Evolutionary conservation across 2,888 invertebrate genomes (phyloP).

Genomic region (Cremastobaeus sp.): DNA sequence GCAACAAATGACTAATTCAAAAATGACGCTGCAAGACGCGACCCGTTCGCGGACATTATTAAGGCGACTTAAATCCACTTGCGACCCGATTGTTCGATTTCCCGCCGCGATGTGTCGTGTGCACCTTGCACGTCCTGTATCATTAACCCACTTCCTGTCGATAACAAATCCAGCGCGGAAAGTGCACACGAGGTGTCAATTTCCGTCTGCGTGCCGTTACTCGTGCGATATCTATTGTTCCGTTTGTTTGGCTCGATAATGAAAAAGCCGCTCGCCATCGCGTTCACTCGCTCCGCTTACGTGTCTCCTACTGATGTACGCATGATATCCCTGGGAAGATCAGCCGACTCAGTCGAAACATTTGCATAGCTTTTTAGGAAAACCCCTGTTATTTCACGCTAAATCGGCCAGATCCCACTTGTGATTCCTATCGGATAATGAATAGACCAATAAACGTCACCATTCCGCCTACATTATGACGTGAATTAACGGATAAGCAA

Average conservation of each 20-base stretch:
- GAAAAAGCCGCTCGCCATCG: conserved; percentile 25
- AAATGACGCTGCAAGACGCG: conserved; percentile 18
- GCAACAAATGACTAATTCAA: conserved; percentile 30
- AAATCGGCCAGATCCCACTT: background rate
- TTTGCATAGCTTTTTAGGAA: background rate
- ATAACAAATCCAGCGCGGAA: conserved; percentile 60
- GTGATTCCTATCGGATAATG: background rate
- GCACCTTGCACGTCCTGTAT: conserved; percentile 32
- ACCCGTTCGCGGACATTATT: background rate
- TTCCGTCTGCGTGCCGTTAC: conserved; percentile 35
- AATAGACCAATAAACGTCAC: background rate
- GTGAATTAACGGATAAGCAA: too few relatives aligned
- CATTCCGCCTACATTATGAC: too few relatives aligned
- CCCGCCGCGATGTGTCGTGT: conserved; percentile 3
- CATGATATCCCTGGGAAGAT: conserved; percentile 27
- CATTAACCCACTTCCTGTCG: conserved; percentile 51
- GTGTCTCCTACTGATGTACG: conserved; percentile 16
- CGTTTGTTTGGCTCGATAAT: conserved; percentile 28
- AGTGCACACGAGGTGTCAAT: conserved; percentile 61
- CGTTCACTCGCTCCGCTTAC: conserved; percentile 6
- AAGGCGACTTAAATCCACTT: background rate
- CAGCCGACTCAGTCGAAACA: conserved; percentile 1
- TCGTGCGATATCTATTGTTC: conserved; percentile 42
- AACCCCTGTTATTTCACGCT: background rate
- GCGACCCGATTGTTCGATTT: conserved; percentile 16